These are phyloP conservation scores for Druon quercuslanigerum DNA, from an alignment of 1,140 invertebrate genomes.

Conservation along the genomic window DNA sequence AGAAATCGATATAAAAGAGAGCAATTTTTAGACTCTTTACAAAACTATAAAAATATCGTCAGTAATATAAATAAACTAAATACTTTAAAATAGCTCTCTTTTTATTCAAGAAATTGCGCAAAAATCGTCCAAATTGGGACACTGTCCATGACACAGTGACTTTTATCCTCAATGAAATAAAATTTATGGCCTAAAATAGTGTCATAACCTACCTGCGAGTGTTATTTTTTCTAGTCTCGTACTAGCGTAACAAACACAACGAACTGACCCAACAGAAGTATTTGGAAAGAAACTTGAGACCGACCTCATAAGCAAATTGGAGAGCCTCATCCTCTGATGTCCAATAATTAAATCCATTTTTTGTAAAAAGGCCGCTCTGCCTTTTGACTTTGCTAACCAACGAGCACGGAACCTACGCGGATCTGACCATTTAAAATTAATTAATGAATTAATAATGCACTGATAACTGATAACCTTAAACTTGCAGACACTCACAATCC, in stretches of 20 bases:
- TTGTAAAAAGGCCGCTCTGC: slow-evolving; percentile 3
- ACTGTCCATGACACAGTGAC: neutral
- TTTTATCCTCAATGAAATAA: neutral
- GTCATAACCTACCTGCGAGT: neutral
- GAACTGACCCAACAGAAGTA: neutral
- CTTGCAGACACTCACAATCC: no score
- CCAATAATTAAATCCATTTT: slow-evolving; percentile 55
- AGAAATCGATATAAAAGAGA: no score
- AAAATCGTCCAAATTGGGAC: no score
- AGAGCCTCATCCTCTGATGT: slow-evolving; percentile 42
- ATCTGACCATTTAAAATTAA: no score
- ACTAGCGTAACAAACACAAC: neutral
- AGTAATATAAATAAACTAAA: no score
- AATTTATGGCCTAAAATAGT: neutral
- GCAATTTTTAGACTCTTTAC: no score
- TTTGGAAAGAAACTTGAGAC: slow-evolving; percentile 35
- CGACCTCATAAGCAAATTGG: slow-evolving; percentile 32
- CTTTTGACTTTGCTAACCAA: neutral
- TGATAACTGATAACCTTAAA: no score
- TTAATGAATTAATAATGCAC: no score
- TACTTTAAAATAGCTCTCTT: no score
- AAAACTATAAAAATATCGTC: no score
- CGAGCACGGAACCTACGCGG: no score
- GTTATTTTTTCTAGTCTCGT: neutral
- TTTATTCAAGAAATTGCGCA: no score